Evolutionary conservation across 2,797 vertebrate species (phyloP).

Genomic region (Pangasius larnaudii): DNA sequence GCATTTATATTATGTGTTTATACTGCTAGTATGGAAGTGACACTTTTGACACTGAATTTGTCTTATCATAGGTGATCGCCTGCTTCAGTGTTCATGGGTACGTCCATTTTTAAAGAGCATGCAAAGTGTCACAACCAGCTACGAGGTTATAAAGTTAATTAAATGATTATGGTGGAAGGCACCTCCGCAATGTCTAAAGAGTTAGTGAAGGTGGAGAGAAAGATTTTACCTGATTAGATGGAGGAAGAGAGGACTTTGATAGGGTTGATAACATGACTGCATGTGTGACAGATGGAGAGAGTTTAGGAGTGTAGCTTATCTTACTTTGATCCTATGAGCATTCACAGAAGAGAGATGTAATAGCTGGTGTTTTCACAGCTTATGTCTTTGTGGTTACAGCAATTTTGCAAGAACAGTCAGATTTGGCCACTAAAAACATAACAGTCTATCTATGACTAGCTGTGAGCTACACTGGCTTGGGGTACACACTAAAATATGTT

Average conservation of each 20-base stretch:
- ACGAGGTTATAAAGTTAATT: conserved; percentile 82
- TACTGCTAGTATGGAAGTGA: not conserved
- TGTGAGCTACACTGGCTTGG: not conserved
- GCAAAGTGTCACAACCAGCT: conserved; percentile 73
- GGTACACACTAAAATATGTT: not conserved
- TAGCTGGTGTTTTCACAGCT: not conserved
- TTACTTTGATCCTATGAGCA: not conserved
- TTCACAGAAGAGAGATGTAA: not conserved
- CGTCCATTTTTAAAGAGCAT: conserved; percentile 73
- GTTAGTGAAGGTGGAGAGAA: conserved; percentile 69
- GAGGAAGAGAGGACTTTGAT: conserved; percentile 59
- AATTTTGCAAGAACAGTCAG: not conserved
- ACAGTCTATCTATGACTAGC: not conserved
- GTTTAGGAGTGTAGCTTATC: not conserved
- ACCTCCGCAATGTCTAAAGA: conserved; percentile 74
- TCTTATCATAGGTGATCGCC: not conserved
- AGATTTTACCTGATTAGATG: conserved; percentile 78
- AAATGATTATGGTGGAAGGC: conserved; percentile 79
- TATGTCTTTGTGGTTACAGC: not conserved
- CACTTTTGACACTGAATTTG: not conserved
- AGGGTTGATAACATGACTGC: conserved; percentile 24
- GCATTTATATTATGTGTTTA: too few relatives aligned
- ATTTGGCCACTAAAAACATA: not conserved
- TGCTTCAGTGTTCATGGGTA: conserved; percentile 62
- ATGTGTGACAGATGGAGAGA: not conserved